Conservation (phyloP, 2,888 invertebrate genomes). For the Apodemia hepburni region DNA sequence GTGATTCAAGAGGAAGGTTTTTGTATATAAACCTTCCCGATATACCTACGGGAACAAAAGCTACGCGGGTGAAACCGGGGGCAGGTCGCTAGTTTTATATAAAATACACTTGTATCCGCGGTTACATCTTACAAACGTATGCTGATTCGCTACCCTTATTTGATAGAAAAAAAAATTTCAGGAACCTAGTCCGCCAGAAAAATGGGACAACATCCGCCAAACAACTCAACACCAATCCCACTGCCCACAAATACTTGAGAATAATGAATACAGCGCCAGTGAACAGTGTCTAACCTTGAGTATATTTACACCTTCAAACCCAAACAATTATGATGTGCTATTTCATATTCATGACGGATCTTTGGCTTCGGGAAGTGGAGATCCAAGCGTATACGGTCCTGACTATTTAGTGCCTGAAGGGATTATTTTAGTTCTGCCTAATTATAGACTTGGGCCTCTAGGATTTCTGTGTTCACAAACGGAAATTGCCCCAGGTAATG, state of each 20-base stretch:
- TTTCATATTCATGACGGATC: slow-evolving; percentile 65
- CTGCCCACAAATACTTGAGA: slow-evolving; percentile 51
- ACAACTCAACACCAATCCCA: slow-evolving; percentile 39
- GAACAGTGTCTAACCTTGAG: slow-evolving; percentile 60
- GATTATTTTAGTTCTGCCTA: slow-evolving; percentile 56
- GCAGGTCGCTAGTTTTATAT: too few species aligned
- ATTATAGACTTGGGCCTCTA: slow-evolving; percentile 60
- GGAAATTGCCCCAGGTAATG: slow-evolving; percentile 57
- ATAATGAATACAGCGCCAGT: slow-evolving; percentile 38
- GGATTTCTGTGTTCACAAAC: slow-evolving; percentile 62
- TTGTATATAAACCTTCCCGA: too few species aligned
- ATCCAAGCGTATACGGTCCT: slow-evolving; percentile 56
- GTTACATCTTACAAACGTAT: too few species aligned
- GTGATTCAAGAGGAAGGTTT: too few species aligned
- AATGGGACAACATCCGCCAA: slow-evolving; percentile 38
- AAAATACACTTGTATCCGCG: too few species aligned
- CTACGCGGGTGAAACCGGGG: too few species aligned
- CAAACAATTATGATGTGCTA: slow-evolving; percentile 45
- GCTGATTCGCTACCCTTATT: too few species aligned
- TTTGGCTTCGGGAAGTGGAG: slow-evolving; percentile 51
- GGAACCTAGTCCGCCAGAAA: slow-evolving; percentile 41
- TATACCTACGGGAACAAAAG: too few species aligned
- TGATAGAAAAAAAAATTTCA: slow-evolving; percentile 35
- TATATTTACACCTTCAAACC: slow-evolving; percentile 46
- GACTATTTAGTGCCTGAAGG: slow-evolving; percentile 49